Conservation (phyloP, 2,797 vertebrate genomes). For the Hafferia zeledoni region DNA sequence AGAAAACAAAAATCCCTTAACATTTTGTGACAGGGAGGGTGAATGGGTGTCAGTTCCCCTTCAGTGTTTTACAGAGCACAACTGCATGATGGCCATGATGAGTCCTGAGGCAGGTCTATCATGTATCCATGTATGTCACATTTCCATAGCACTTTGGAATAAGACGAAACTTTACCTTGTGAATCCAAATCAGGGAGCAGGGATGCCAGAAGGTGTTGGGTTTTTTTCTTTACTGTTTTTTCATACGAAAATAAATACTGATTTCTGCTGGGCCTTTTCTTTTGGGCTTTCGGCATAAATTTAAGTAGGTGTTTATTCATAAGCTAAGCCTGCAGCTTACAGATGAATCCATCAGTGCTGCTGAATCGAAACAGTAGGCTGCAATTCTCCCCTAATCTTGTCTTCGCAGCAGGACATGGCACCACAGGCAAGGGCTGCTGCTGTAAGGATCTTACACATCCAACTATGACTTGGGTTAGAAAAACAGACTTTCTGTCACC, state of each 20-base stretch:
- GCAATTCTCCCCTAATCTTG: slow-evolving; percentile 36
- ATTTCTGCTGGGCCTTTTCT: background rate
- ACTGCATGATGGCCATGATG: accelerated
- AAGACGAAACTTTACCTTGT: background rate
- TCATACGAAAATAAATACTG: background rate
- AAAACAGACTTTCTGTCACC: background rate
- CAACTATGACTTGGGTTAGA: background rate
- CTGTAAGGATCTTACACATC: background rate
- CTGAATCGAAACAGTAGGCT: slow-evolving; percentile 25
- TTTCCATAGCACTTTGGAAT: background rate
- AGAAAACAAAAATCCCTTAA: background rate
- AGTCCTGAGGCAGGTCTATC: background rate
- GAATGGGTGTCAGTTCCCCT: background rate
- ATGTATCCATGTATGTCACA: background rate
- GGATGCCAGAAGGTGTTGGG: background rate
- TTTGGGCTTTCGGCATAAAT: background rate
- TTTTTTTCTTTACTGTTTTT: background rate
- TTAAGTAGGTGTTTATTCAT: slow-evolving; percentile 32
- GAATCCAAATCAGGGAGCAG: background rate
- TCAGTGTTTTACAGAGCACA: background rate
- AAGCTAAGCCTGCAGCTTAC: slow-evolving; percentile 20
- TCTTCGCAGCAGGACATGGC: slow-evolving; percentile 4
- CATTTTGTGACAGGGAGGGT: background rate
- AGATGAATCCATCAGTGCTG: background rate
- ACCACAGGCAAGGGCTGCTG: background rate